Evolutionary conservation across 2,888 invertebrate species (phyloP).

Genomic region (Galerucella calmariensis): DNA sequence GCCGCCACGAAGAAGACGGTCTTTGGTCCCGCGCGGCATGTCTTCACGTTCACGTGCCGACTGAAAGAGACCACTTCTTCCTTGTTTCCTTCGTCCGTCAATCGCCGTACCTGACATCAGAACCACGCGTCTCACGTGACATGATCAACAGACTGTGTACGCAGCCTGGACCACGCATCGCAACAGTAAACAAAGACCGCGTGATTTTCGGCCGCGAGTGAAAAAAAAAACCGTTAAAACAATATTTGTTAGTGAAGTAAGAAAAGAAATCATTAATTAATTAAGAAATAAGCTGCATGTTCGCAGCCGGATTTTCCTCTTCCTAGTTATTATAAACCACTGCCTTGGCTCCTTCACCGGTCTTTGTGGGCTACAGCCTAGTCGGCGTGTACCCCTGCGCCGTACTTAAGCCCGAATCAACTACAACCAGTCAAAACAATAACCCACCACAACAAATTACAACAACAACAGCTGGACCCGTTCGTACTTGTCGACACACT

Average conservation of each 20-base stretch:
- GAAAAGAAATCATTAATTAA: slow-evolving; percentile 32
- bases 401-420: slow-evolving; percentile 64
- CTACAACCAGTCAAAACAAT: slow-evolving; percentile 22
- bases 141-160: slow-evolving; percentile 62
- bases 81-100: slow-evolving; percentile 12
- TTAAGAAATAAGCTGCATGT: slow-evolving; percentile 33
- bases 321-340: slow-evolving; percentile 54
- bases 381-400: slow-evolving; percentile 70
- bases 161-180: slow-evolving; percentile 57
- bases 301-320: slow-evolving; percentile 46
- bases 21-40: slow-evolving; percentile 35
- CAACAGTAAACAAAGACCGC: slow-evolving; percentile 47
- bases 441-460: slow-evolving; percentile 27
- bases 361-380: slow-evolving; percentile 68
- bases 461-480: slow-evolving; percentile 42
- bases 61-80: slow-evolving; percentile 32
- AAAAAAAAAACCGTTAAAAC: slow-evolving; percentile 40
- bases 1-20: slow-evolving; percentile 32
- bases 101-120: slow-evolving; percentile 39
- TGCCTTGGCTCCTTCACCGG: slow-evolving; percentile 66
- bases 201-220: slow-evolving; percentile 49
- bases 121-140: slow-evolving; percentile 59
- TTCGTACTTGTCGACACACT: slow-evolving; percentile 44
- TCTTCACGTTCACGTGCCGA: slow-evolving; percentile 36
- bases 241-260: slow-evolving; percentile 18